Conservation (phyloP, 2,113 vertebrate genomes). For the Galeopterus variegatus region DNA sequence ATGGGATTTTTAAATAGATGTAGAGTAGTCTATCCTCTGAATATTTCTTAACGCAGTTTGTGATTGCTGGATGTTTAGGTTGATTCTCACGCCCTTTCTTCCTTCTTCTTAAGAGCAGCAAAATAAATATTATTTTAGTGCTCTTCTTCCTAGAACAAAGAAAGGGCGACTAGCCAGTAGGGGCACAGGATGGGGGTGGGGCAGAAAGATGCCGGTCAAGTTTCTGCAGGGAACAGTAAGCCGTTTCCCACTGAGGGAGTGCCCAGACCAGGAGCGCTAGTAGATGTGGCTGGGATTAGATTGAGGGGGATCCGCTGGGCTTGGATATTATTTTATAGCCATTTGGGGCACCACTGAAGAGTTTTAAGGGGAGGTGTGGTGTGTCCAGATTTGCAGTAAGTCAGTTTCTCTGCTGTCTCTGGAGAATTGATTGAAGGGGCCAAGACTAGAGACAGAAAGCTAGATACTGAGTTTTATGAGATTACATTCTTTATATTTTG, state of each 20-base stretch:
- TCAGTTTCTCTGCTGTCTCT: background rate
- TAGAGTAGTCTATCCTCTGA: background rate
- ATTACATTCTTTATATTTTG: conserved; percentile 47
- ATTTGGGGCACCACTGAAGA: background rate
- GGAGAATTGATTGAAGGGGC: background rate
- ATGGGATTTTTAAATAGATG: background rate
- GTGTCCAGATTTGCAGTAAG: background rate
- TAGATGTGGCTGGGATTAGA: background rate
- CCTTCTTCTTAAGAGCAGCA: background rate
- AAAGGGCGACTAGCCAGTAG: background rate
- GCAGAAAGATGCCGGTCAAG: background rate
- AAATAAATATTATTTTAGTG: background rate
- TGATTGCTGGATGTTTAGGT: background rate
- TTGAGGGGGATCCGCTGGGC: background rate
- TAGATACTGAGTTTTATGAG: conserved; percentile 11
- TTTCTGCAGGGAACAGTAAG: background rate
- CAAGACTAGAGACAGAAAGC: background rate
- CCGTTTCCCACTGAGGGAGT: background rate
- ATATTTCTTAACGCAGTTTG: background rate
- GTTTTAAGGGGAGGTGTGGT: background rate
- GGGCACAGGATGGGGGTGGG: background rate
- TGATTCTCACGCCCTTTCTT: conserved; percentile 48
- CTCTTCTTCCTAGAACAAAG: background rate
- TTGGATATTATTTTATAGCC: background rate
- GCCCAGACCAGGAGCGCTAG: background rate